A percentile compares a stretch with the other conserved stretches of the same genome.
These are phyloP conservation scores for Delphinus delphis DNA, from an alignment of 2,113 vertebrate genomes.

Conservation along the genomic window DNA sequence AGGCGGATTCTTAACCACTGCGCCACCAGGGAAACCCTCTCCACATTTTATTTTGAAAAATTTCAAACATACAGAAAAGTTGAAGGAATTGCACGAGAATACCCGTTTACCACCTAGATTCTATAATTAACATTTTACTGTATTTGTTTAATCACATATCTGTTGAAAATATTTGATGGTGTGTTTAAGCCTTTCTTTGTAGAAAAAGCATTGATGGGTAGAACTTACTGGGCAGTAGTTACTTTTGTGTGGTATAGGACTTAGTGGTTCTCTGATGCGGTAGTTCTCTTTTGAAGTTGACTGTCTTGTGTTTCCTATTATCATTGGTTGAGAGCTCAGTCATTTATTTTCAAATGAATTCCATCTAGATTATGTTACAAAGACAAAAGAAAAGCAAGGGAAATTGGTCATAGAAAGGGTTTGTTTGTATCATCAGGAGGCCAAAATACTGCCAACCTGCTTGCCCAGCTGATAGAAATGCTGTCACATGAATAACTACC, in stretches of 20 bases:
- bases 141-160: background rate
- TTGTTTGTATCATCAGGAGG: background rate
- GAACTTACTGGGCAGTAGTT: background rate
- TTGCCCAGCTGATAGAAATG: background rate
- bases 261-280: background rate
- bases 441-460: background rate
- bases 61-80: background rate
- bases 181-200: conserved; percentile 42
- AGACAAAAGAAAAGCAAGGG: conserved; percentile 18
- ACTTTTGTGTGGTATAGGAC: background rate
- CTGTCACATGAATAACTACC: background rate
- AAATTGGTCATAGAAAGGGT: background rate
- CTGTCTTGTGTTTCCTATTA: background rate
- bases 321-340: background rate
- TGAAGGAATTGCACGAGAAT: background rate
- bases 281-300: background rate
- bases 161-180: background rate
- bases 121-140: background rate
- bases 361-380: background rate
- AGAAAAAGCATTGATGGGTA: background rate
- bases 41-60: conserved; percentile 13
- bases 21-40: too few species aligned
- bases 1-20: too few species aligned
- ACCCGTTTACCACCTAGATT: background rate
- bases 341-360: conserved; percentile 47